phyloP scores from a whole-genome alignment of 2,797 vertebrate genomes.

The Taenioides sp. region DNA sequence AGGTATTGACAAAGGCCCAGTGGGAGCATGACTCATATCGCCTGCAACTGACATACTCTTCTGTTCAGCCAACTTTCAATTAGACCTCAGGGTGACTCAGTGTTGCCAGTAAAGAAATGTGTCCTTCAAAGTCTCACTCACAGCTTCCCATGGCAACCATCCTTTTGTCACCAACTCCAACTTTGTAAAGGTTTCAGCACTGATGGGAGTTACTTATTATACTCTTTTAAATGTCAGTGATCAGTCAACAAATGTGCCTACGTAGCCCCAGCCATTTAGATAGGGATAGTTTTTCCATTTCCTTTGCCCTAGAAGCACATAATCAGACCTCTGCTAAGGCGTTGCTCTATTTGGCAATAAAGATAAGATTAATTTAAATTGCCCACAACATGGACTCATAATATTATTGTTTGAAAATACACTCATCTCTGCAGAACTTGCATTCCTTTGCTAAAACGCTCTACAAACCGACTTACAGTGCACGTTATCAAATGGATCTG shows the following conservation, averaged over 20 bases:
- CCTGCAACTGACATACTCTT: conserved; percentile 42
- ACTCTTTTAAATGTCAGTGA: no score
- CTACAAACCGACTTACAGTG: conserved; percentile 33
- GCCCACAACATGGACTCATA: not conserved
- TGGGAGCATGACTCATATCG: conserved; percentile 49
- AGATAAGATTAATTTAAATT: no score
- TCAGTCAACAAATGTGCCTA: not conserved
- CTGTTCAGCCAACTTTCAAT: conserved; percentile 63
- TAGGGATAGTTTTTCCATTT: not conserved
- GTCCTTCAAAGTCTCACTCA: conserved; percentile 34
- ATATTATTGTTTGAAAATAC: not conserved
- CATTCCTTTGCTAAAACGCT: conserved; percentile 25
- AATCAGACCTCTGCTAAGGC: not conserved
- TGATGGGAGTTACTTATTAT: not conserved
- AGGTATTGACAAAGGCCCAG: conserved; percentile 3
- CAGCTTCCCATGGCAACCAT: conserved; percentile 20
- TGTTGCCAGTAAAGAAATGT: conserved; percentile 58
- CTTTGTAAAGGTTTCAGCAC: not conserved
- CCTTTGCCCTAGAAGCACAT: not conserved
- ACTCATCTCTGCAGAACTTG: not conserved
- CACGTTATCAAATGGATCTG: conserved; percentile 26
- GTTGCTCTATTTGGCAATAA: not conserved
- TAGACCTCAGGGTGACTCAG: conserved; percentile 65
- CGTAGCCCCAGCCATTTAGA: not conserved
- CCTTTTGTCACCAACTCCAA: conserved; percentile 2